Conservation (phyloP, 2,888 invertebrate species). For the Acholoe squamosa region DNA sequence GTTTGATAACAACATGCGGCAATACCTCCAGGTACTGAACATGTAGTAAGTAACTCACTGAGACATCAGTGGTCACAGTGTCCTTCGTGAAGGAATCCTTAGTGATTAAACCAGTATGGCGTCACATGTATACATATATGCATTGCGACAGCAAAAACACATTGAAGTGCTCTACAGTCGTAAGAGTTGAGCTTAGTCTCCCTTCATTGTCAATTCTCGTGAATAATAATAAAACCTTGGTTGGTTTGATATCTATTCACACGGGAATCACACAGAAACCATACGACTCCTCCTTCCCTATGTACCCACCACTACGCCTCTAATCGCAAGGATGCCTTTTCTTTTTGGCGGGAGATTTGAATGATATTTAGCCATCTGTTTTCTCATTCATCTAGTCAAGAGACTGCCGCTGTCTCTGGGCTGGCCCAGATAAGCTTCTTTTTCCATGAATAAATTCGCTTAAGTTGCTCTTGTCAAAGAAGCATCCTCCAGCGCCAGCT, state of each 20-base stretch:
- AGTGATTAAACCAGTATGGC: no score
- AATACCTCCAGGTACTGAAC: no score
- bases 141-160: no score
- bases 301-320: neutral
- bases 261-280: neutral
- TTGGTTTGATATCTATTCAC: neutral
- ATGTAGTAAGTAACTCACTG: no score
- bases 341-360: constrained; percentile 12
- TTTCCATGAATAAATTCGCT: constrained; percentile 55
- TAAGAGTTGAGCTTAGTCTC: no score
- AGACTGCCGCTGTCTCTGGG: neutral
- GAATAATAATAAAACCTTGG: neutral
- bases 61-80: no score
- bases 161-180: no score
- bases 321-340: neutral
- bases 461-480: constrained; percentile 37
- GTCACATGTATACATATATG: no score
- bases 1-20: no score
- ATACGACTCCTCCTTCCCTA: neutral
- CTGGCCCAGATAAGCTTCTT: neutral
- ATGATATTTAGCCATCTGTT: constrained; percentile 50
- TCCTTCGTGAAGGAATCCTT: no score
- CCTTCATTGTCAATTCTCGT: neutral
- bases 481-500: neutral
- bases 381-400: neutral